Conservation (phyloP, 2,113 vertebrate genomes). For the Coracopsis vasa region DNA sequence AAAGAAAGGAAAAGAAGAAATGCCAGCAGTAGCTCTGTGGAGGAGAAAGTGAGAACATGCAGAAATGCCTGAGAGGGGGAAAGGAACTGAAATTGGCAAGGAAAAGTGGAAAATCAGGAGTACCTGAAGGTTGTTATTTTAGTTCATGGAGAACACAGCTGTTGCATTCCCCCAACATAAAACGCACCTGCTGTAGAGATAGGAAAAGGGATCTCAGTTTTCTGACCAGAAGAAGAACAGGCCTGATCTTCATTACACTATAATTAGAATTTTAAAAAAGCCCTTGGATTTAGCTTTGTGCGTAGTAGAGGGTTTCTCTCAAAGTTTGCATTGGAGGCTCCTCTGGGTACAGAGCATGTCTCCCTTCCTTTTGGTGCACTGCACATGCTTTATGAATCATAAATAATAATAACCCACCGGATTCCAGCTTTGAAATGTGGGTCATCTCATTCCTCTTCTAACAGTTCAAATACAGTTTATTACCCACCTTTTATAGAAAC, state of each 20-base stretch:
- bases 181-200: not conserved
- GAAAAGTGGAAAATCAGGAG: not conserved
- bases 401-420: slow-evolving; percentile 49
- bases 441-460: slow-evolving; percentile 26
- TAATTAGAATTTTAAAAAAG: not conserved
- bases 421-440: slow-evolving; percentile 56
- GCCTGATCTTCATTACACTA: not conserved
- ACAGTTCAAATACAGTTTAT: slow-evolving; percentile 48
- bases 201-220: not conserved
- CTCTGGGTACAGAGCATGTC: not conserved
- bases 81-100: not conserved
- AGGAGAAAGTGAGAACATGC: not conserved
- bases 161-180: not conserved
- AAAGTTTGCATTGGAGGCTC: not conserved
- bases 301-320: not conserved
- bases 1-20: not conserved
- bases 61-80: not conserved
- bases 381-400: slow-evolving; percentile 28
- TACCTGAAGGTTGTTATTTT: not conserved
- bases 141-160: not conserved
- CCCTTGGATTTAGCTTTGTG: not conserved
- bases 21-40: not conserved
- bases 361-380: slow-evolving; percentile 31
- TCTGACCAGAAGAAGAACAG: not conserved
- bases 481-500: slow-evolving; percentile 19